Base-by-base conservation (phyloP, 2,797 vertebrate species). In the Anguilla anguilla region DNA sequence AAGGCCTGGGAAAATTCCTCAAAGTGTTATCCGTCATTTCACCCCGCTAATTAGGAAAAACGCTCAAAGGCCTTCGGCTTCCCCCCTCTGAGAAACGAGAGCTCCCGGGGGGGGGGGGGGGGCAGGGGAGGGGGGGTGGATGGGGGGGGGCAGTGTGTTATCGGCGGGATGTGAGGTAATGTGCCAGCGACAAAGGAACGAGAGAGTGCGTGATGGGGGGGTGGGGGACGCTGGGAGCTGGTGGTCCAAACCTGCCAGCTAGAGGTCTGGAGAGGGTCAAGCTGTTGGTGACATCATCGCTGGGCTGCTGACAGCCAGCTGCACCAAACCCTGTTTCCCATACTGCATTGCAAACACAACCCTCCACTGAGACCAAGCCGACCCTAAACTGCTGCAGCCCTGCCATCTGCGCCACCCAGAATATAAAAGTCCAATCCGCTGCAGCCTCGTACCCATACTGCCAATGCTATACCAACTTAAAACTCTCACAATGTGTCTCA, bases 201-300 rank as follows among this genome's bases (percentile, higher is more conserved):
- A 22, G 46, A 19, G 53, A 61, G 67, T 39, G 59, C 46, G 31
- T 67, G 84, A 35, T 64, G 31, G 31, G 31, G 31, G 31, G 39
- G 11, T 13, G 13, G 17, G 11, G 13, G 9, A 19, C 22, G 43
- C 10, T 35, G 9, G 15, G 35, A 31, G 67, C 28, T 64, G 59
- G 61, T 61, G 64, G 43, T 39, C 49, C 35, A 85, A 86, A 83
- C 79, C 90, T 88, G 85, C 89, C 88, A 91, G 86, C 64, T 81
- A 25, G 51, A 84, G 69, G 79, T 88, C 84, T 88, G 67, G 35
- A 81, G 83, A 64, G 9, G 19, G 69, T 86, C 39, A 49, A 39
- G 28, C 6, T 74, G 88, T 83, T 84, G 25, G 86, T 91, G 90
- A 92, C 89, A 92, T 93, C 89, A 92, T 91, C 84, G 64, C 86